These are phyloP conservation scores for Lagopus leucura DNA, from an alignment of 2,113 vertebrate genomes.

Conservation along the genomic window DNA sequence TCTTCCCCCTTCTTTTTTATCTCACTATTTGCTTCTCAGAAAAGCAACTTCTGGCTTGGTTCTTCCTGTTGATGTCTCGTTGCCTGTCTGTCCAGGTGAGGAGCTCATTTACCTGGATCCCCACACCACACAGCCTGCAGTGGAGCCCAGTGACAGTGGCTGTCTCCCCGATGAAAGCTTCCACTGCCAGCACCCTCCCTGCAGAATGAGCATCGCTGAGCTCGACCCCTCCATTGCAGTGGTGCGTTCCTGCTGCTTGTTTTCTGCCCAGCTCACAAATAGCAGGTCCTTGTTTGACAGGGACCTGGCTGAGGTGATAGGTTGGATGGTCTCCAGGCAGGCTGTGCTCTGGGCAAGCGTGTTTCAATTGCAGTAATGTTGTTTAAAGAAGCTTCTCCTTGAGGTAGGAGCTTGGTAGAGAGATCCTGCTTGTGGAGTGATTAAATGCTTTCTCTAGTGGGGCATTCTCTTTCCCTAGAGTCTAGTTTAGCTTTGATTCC, in stretches of 20 bases:
- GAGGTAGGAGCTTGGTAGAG: neutral
- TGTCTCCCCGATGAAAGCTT: conserved; percentile 89
- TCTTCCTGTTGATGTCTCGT: neutral
- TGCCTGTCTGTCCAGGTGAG: conserved; percentile 79
- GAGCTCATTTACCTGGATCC: conserved; percentile 97
- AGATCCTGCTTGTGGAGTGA: neutral
- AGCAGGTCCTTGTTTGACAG: neutral
- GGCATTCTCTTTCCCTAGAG: neutral
- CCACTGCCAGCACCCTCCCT: conserved; percentile 96
- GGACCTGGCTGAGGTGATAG: neutral
- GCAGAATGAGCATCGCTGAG: conserved; percentile 94
- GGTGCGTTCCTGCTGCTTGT: conserved; percentile 74
- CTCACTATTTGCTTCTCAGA: neutral
- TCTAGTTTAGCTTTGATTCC: neutral
- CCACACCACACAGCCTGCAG: conserved; percentile 92
- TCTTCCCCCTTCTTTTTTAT: neutral
- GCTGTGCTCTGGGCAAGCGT: neutral
- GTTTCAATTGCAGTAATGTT: fast-evolving
- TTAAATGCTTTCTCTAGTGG: neutral
- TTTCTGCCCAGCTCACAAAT: neutral
- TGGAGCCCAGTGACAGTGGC: conserved; percentile 82
- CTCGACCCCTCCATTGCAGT: conserved; percentile 97
- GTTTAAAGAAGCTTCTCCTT: neutral
- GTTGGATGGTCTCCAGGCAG: neutral
- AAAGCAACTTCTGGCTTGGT: fast-evolving